A percentile compares a stretch with the other conserved stretches of the same genome.
Conservation (phyloP, 1,140 invertebrate genomes). For the Ganaspis sp. region DNA sequence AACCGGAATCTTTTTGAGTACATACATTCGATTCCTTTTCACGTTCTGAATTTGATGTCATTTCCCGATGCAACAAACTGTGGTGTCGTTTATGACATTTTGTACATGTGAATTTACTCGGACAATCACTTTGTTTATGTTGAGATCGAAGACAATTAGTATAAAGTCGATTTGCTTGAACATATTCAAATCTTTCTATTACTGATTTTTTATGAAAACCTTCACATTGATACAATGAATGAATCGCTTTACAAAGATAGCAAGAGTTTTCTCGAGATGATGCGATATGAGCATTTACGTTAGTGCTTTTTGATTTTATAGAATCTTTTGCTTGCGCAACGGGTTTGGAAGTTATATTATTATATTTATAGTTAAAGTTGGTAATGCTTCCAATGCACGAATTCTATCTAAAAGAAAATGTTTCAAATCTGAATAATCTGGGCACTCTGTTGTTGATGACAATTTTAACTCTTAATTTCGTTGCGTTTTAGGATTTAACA, state of each 20-base stretch:
- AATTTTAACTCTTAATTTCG: conserved; percentile 14
- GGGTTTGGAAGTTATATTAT: not conserved
- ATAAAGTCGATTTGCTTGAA: not conserved
- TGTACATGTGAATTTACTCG: not conserved
- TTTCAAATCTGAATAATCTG: not conserved
- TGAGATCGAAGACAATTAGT: not conserved
- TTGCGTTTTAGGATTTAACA: not conserved
- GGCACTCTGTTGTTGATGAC: not conserved
- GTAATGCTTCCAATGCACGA: not conserved
- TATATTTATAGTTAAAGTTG: not conserved
- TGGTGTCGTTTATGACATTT: not conserved
- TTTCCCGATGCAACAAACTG: not conserved
- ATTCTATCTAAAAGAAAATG: not conserved
- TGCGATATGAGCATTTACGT: not conserved
- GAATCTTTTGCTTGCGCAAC: not conserved
- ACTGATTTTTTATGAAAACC: not conserved
- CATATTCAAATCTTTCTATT: not conserved
- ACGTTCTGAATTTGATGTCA: not conserved
- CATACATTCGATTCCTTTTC: not conserved
- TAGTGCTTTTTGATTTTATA: not conserved
- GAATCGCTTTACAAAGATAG: not conserved
- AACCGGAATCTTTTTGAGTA: not conserved
- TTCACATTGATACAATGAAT: not conserved
- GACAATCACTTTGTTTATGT: not conserved
- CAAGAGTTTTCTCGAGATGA: not conserved